A percentile compares a stretch with the other conserved stretches of the same genome.
phyloP scores from a whole-genome alignment of 2,888 invertebrate species.

The Crocallis elinguaria region DNA sequence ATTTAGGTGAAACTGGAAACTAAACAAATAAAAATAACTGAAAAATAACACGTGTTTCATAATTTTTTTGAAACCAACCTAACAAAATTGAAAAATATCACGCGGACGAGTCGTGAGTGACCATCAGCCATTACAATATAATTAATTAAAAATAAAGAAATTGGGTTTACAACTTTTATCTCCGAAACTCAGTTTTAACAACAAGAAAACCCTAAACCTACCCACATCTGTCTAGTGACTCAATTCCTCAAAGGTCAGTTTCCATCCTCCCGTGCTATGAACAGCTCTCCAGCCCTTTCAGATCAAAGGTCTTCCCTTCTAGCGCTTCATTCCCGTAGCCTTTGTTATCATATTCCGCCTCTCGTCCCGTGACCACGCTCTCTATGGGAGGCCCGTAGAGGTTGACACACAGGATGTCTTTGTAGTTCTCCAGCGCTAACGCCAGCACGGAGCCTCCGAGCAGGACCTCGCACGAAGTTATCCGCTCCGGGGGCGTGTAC shows the following conservation, averaged over 20 bases:
- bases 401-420: slow-evolving; percentile 87
- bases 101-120: no score
- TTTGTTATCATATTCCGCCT: slow-evolving; percentile 84
- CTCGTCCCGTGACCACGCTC: slow-evolving; percentile 62
- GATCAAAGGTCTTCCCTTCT: slow-evolving; percentile 80
- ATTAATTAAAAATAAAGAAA: no score
- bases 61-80: no score
- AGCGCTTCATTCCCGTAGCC: slow-evolving; percentile 63
- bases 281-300: slow-evolving; percentile 70
- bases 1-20: no score
- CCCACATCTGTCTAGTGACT: slow-evolving; percentile 7
- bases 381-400: slow-evolving; percentile 75
- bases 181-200: no score
- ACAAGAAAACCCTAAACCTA: background rate
- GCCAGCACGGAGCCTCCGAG: slow-evolving; percentile 89
- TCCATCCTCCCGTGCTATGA: slow-evolving; percentile 56
- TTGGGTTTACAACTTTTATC: no score
- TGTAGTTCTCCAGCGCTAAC: slow-evolving; percentile 87
- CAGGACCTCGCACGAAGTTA: slow-evolving; percentile 91
- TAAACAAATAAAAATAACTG: no score
- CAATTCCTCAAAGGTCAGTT: background rate
- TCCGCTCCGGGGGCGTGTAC: slow-evolving; percentile 90
- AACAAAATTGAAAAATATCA: no score
- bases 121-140: no score
- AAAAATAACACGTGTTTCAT: no score